Conservation (phyloP, 1,140 invertebrate species). For the Trachymyrmex septentrionalis region DNA sequence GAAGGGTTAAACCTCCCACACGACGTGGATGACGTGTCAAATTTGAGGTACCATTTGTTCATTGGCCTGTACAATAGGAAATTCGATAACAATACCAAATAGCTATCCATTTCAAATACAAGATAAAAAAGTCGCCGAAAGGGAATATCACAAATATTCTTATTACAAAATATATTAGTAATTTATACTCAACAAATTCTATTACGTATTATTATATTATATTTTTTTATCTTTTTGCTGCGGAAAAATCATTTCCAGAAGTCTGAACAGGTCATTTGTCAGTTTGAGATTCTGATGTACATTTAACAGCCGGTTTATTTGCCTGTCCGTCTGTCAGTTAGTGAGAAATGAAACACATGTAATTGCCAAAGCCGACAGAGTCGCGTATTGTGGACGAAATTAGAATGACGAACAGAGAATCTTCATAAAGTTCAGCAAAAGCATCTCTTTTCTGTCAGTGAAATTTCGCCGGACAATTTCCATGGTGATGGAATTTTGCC, state of each 20-base stretch:
- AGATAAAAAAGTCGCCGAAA: not conserved
- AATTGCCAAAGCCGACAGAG: constrained; percentile 20
- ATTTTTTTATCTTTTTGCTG: not conserved
- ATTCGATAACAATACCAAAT: not conserved
- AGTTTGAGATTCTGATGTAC: not conserved
- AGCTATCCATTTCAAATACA: not conserved
- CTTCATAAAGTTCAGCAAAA: constrained; percentile 11
- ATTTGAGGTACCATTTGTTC: constrained; percentile 15
- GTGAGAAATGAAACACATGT: constrained; percentile 14
- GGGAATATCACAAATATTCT: not conserved
- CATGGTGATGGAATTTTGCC: constrained; percentile 2
- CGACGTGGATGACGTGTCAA: constrained; percentile 3
- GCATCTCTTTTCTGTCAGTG: not conserved
- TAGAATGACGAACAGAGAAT: constrained; percentile 1
- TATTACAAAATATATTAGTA: not conserved
- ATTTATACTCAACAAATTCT: not conserved
- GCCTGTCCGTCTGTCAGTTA: not conserved
- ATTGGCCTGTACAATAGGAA: not conserved
- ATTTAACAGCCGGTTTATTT: not conserved
- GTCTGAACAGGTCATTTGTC: not conserved
- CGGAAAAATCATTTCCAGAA: not conserved
- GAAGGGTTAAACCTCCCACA: not conserved
- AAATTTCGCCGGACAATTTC: constrained; percentile 32
- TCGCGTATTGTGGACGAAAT: constrained; percentile 9
- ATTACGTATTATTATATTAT: not conserved